Base-by-base conservation (phyloP, 1,140 invertebrate genomes). In the Gryon sp. region DNA sequence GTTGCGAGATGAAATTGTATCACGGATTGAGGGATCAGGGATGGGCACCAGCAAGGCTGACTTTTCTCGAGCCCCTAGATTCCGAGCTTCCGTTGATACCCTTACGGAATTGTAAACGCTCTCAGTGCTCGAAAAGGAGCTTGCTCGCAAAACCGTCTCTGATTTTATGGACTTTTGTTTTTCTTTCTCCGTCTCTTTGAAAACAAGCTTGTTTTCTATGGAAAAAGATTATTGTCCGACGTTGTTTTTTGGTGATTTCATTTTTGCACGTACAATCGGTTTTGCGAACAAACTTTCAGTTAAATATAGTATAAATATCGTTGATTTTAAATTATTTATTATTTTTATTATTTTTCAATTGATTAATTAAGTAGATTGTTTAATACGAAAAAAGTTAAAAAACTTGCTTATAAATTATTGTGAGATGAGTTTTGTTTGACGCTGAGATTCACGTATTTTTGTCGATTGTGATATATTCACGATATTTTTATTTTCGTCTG, bases 1-100 rank as follows among this genome's bases (percentile, higher is more conserved):
- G 52, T 84, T 94, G 2, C 90, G 90, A 41, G 93, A 94, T 14
- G 93, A 95, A 80, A 91, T 93, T 28, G 81, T 90, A 16, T 88
- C 86, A 7, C 79, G 79, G 30, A 79, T 87, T 4, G 82, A 88
- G 22, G 85, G 84, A 0, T 79, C 80, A 1, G 86, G 82, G 6
- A 81, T 81, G 24, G 81, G 83, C 6, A 83, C 81, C 60, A 85
- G 82, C 53, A 87, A 86, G 30, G 73, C 70, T 1, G 65, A 60
- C 2, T 74, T 53, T 36, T 63, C 62, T 22, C 46, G 32, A 59
- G 46, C 78, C 12, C 79, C 76, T 30, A 77, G 84, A 40, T 80
- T 88, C 36, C 84, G 86, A 4, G 86, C 88, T 7, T 90, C 90
- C 2, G 83, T 90, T 5, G 90, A 90, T 60, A 90, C 90, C 7